These are phyloP conservation scores for Toxonevra muliebris DNA, from an alignment of 2,888 invertebrate genomes.

Conservation along the genomic window DNA sequence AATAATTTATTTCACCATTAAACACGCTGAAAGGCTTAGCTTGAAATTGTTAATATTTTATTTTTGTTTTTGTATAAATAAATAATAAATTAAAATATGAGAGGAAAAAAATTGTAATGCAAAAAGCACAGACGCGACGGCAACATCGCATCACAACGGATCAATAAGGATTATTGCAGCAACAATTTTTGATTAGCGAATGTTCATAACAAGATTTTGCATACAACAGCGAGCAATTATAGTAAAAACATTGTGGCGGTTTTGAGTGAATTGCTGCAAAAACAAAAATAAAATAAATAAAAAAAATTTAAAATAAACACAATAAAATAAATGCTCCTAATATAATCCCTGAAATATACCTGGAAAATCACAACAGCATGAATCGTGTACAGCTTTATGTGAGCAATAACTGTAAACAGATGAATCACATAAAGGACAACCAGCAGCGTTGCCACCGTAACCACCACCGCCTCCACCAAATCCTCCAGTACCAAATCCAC, in stretches of 20 bases:
- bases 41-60: too few relatives aligned
- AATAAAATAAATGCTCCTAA: constrained; percentile 14
- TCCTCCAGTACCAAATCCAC: neutral
- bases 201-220: constrained; percentile 80
- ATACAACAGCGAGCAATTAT: constrained; percentile 77
- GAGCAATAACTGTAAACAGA: constrained; percentile 82
- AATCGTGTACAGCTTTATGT: constrained; percentile 78
- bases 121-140: too few relatives aligned
- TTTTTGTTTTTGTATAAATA: too few relatives aligned
- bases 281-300: constrained; percentile 40
- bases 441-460: constrained; percentile 11
- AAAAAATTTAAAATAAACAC: neutral
- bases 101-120: too few relatives aligned
- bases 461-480: neutral
- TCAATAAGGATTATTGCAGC: constrained; percentile 71
- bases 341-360: constrained; percentile 56
- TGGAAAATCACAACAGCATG: constrained; percentile 74
- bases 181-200: constrained; percentile 76
- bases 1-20: too few relatives aligned
- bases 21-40: too few relatives aligned
- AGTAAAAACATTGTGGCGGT: constrained; percentile 69
- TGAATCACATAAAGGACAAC: constrained; percentile 80
- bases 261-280: constrained; percentile 24
- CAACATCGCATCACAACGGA: too few relatives aligned
- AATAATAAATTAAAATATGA: too few relatives aligned